Evolutionary conservation across 2,888 invertebrate genomes (phyloP).

Genomic region (Scaptomyza polygonia): DNA sequence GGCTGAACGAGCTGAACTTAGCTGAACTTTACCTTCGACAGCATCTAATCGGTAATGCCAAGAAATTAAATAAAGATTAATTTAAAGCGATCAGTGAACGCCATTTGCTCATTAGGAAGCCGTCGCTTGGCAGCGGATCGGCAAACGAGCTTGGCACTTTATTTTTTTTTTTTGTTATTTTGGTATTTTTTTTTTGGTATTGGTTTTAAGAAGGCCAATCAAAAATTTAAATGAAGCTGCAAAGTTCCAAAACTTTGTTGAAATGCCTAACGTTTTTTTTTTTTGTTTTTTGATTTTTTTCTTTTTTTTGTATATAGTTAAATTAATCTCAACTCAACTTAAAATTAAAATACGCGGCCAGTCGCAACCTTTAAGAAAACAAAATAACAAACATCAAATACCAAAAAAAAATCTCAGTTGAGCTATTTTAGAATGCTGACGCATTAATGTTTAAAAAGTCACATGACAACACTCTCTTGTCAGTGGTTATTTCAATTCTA

Average conservation of each 20-base stretch:
- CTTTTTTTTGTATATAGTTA: constrained; percentile 51
- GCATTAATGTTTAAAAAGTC: constrained; percentile 35
- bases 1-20: constrained; percentile 63
- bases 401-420: constrained; percentile 12
- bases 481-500: not conserved
- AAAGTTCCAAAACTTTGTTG: constrained; percentile 74
- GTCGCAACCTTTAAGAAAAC: constrained; percentile 47
- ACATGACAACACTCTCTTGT: constrained; percentile 8
- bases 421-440: constrained; percentile 69
- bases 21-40: constrained; percentile 74
- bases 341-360: constrained; percentile 55
- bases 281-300: too few relatives aligned
- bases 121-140: constrained; percentile 49
- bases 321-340: constrained; percentile 63
- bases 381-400: constrained; percentile 40
- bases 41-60: constrained; percentile 77
- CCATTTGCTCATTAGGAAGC: constrained; percentile 76
- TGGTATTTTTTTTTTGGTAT: constrained; percentile 4
- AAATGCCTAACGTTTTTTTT: constrained; percentile 48
- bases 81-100: constrained; percentile 80
- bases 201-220: constrained; percentile 64
- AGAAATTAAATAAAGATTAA: constrained; percentile 79
- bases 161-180: not conserved
- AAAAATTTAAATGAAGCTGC: constrained; percentile 80
- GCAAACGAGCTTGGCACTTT: constrained; percentile 64